Percentiles rank a stretch among this genome's conserved stretches.
These are phyloP conservation scores for Recurvirostra avosetta DNA, from an alignment of 2,113 vertebrate species.

Conservation along the genomic window DNA sequence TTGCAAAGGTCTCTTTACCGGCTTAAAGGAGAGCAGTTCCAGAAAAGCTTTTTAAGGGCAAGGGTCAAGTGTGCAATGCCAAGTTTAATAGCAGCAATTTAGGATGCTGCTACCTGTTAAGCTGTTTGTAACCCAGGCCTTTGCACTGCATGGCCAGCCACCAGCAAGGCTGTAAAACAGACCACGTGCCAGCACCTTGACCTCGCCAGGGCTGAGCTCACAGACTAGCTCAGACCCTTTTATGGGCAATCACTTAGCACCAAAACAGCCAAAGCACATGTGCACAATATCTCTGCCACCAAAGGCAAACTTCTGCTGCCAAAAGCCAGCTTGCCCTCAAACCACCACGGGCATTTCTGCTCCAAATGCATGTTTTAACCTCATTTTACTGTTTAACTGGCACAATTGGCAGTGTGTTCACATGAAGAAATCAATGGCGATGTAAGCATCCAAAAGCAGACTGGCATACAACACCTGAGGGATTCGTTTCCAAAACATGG, in stretches of 20 bases:
- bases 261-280: not conserved
- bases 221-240: not conserved
- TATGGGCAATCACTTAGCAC: not conserved
- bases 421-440: not conserved
- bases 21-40: not conserved
- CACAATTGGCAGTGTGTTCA: not conserved
- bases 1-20: not conserved
- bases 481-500: not conserved
- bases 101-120: not conserved
- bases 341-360: not conserved
- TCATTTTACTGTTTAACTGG: not conserved
- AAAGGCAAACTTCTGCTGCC: not conserved
- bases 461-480: fast-evolving
- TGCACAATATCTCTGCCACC: not conserved
- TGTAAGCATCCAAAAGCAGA: not conserved
- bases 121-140: not conserved
- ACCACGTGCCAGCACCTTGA: not conserved
- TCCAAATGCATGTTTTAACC: not conserved
- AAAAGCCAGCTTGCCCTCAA: not conserved
- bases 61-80: not conserved
- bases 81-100: conserved; percentile 9
- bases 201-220: not conserved
- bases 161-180: not conserved
- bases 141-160: not conserved
- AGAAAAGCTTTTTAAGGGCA: conserved; percentile 28